Percentiles rank a stretch among this genome's conserved stretches.
Conservation (phyloP, 2,113 vertebrate genomes). For the Lycaon pictus region DNA sequence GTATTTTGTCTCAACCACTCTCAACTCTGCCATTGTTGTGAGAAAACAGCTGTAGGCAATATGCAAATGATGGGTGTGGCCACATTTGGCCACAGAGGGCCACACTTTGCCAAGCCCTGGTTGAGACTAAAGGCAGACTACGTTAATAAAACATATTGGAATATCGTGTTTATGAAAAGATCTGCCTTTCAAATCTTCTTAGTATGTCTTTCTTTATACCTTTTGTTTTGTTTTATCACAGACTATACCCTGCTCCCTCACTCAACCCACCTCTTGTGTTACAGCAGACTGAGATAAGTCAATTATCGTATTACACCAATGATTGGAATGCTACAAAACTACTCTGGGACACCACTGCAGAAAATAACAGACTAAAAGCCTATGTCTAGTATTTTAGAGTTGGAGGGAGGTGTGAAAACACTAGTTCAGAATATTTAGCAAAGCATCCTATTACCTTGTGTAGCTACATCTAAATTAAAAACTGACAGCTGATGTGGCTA, state of each 20-base stretch:
- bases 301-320: conserved; percentile 27
- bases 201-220: neutral
- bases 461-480: neutral
- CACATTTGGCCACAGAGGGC: neutral
- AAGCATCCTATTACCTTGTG: neutral
- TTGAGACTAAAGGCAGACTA: conserved; percentile 14
- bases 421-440: neutral
- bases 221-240: conserved; percentile 17
- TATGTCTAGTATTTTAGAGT: neutral
- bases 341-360: neutral
- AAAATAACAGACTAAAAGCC: conserved; percentile 30
- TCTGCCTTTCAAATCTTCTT: neutral
- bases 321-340: conserved; percentile 65
- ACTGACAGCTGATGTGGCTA: neutral
- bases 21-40: neutral
- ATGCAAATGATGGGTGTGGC: neutral
- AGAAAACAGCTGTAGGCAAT: neutral
- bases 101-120: neutral
- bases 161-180: neutral
- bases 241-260: neutral
- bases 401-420: neutral
- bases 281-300: conserved; percentile 7
- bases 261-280: neutral
- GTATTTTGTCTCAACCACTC: neutral
- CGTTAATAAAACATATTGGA: conserved; percentile 25